A percentile compares a stretch with the other conserved stretches of the same genome.
These are phyloP conservation scores for Potorous gilbertii DNA, from an alignment of 2,797 vertebrate species.

Conservation along the genomic window DNA sequence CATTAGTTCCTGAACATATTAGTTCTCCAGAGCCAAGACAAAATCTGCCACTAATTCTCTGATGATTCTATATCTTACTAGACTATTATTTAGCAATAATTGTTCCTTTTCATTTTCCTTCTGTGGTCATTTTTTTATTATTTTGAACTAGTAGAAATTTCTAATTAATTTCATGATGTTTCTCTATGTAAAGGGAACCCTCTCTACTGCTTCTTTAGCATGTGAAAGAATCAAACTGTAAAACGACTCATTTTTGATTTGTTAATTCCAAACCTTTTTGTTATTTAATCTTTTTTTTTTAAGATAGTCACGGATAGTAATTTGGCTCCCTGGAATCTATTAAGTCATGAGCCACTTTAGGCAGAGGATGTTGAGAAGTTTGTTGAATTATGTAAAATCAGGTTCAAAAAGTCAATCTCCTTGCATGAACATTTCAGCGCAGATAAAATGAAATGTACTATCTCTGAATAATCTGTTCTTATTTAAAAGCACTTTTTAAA, in stretches of 20 bases:
- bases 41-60: slow-evolving; percentile 4
- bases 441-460: slow-evolving; percentile 73
- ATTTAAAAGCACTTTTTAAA: slow-evolving; percentile 26
- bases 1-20: slow-evolving; percentile 11
- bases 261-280: slow-evolving; percentile 66
- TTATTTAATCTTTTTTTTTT: slow-evolving; percentile 57
- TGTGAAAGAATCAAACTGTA: slow-evolving; percentile 61
- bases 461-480: slow-evolving; percentile 62
- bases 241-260: slow-evolving; percentile 65
- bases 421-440: slow-evolving; percentile 68
- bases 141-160: slow-evolving; percentile 37
- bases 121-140: slow-evolving; percentile 65
- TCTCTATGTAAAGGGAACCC: slow-evolving; percentile 62
- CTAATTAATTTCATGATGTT: slow-evolving; percentile 60
- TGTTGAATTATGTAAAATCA: slow-evolving; percentile 75
- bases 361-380: slow-evolving; percentile 62
- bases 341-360: slow-evolving; percentile 62
- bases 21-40: slow-evolving; percentile 28
- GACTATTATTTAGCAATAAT: slow-evolving; percentile 34
- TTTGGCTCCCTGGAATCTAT: slow-evolving; percentile 65
- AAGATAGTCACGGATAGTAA: slow-evolving; percentile 54
- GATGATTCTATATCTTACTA: slow-evolving; percentile 43
- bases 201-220: slow-evolving; percentile 66
- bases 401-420: slow-evolving; percentile 75
- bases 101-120: slow-evolving; percentile 21